phyloP scores from a whole-genome alignment of 2,888 invertebrate species.

The Caenorhabditis macrosperma region DNA sequence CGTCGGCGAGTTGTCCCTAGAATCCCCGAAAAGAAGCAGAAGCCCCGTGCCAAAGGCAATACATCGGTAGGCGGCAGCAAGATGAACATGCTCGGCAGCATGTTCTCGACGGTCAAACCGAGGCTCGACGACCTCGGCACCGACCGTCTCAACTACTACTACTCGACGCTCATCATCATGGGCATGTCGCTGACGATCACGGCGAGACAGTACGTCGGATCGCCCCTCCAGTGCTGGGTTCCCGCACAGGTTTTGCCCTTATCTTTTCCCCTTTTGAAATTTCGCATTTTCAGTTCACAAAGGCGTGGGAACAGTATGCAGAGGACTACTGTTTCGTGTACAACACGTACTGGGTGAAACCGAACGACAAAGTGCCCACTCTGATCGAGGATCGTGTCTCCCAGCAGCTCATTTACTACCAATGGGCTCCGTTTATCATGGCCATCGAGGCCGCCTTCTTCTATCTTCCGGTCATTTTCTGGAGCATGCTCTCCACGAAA shows the following conservation, averaged over 20 bases:
- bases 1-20: constrained; percentile 7
- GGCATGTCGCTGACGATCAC: constrained; percentile 68
- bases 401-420: constrained; percentile 78
- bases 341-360: constrained; percentile 78
- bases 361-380: constrained; percentile 73
- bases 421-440: constrained; percentile 79
- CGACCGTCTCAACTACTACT: constrained; percentile 78
- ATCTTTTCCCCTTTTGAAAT: background rate
- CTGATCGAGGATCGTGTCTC: constrained; percentile 69
- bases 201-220: constrained; percentile 78
- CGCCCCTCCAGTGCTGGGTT: constrained; percentile 79
- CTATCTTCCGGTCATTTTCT: constrained; percentile 69
- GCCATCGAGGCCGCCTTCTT: constrained; percentile 77
- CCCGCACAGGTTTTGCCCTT: constrained; percentile 69
- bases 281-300: constrained; percentile 67
- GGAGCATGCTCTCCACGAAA: constrained; percentile 62
- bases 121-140: constrained; percentile 69
- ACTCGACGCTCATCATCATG: constrained; percentile 76
- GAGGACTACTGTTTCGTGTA: constrained; percentile 80
- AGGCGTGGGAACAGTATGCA: constrained; percentile 79
- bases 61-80: constrained; percentile 37
- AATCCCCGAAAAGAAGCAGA: constrained; percentile 24
- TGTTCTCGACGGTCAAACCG: constrained; percentile 63
- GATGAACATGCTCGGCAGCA: constrained; percentile 62
- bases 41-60: constrained; percentile 42